Evolutionary conservation across 2,888 invertebrate species (phyloP).

Genomic region (Patella ulyssiponensis): DNA sequence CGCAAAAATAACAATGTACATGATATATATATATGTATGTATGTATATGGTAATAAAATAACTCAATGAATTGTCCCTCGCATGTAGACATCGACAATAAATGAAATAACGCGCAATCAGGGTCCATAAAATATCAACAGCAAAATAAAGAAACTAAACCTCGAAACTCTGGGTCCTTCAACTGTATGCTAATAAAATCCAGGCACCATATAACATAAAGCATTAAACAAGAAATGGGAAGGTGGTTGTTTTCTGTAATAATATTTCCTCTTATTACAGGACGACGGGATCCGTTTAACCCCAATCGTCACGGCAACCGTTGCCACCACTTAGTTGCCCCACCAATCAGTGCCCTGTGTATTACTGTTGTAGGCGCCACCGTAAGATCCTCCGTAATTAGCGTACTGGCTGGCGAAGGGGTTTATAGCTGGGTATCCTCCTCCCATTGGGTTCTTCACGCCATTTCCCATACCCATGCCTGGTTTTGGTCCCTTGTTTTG

Average conservation of each 20-base stretch:
- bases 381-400: constrained; percentile 70
- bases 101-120: too few relatives aligned
- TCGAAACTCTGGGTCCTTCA: constrained; percentile 4
- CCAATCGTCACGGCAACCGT: background rate
- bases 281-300: too few relatives aligned
- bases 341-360: constrained; percentile 32
- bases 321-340: constrained; percentile 15
- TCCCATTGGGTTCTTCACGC: constrained; percentile 24
- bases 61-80: too few relatives aligned
- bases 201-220: constrained; percentile 1
- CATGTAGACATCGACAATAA: too few relatives aligned
- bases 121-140: too few relatives aligned
- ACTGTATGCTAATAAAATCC: constrained; percentile 1
- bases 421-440: constrained; percentile 34
- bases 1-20: too few relatives aligned
- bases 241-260: background rate
- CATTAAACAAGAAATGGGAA: constrained; percentile 10
- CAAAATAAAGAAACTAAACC: too few relatives aligned
- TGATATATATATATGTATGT: too few relatives aligned
- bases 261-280: too few relatives aligned
- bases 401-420: constrained; percentile 38
- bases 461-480: constrained; percentile 29
- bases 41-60: too few relatives aligned
- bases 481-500: constrained; percentile 56
- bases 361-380: constrained; percentile 58